phyloP scores from a whole-genome alignment of 1,140 invertebrate species.

The Samia ricini region DNA sequence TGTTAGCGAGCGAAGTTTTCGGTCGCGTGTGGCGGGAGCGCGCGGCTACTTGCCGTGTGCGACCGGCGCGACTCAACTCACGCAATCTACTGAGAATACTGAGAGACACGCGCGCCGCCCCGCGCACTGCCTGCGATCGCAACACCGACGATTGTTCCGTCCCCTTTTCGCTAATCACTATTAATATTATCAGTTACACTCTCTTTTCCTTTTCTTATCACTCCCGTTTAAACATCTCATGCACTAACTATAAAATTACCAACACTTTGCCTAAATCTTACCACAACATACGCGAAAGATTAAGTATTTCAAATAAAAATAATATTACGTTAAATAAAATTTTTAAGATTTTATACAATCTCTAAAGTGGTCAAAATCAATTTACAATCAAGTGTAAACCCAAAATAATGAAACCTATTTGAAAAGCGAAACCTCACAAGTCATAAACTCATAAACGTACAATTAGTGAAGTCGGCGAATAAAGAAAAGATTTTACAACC shows the following conservation, averaged over 20 bases:
- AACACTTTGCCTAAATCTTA: neutral
- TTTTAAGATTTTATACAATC: neutral
- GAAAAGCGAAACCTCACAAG: constrained; percentile 70
- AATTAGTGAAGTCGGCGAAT: constrained; percentile 75
- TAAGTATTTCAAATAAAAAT: neutral
- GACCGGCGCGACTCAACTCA: constrained; percentile 68
- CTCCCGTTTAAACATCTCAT: constrained; percentile 58
- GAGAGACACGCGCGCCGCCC: constrained; percentile 60
- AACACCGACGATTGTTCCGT: constrained; percentile 65
- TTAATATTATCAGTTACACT: constrained; percentile 75
- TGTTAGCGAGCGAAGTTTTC: constrained; percentile 65
- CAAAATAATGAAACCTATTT: constrained; percentile 60
- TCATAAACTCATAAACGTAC: constrained; percentile 76
- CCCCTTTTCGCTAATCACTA: constrained; percentile 77
- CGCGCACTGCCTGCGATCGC: constrained; percentile 57
- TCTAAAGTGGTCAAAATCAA: neutral
- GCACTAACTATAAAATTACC: constrained; percentile 1
- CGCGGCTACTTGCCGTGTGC: constrained; percentile 46
- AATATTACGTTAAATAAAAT: neutral
- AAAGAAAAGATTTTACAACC: constrained; percentile 78
- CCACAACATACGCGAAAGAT: neutral
- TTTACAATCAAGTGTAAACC: constrained; percentile 50
- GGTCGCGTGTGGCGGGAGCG: constrained; percentile 50
- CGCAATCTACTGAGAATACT: constrained; percentile 64
- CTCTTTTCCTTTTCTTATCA: constrained; percentile 72